phyloP scores from a whole-genome alignment of 2,113 vertebrate species.

The Xenopus borealis region DNA sequence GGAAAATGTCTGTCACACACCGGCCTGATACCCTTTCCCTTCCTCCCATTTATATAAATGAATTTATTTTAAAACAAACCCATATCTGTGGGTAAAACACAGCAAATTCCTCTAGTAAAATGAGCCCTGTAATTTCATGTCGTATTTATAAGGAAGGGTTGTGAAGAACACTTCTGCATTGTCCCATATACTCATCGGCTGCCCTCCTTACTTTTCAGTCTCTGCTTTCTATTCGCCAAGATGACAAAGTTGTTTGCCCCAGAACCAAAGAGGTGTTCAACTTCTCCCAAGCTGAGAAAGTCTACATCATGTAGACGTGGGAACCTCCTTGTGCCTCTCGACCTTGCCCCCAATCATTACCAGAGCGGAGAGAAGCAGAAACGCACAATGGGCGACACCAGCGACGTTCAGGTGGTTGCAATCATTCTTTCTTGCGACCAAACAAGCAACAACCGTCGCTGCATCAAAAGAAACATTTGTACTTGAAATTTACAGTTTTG shows the following conservation, averaged over 20 bases:
- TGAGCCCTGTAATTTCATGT: too few relatives aligned
- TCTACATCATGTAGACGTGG: constrained; percentile 94
- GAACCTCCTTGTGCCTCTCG: constrained; percentile 51
- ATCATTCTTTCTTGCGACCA: constrained; percentile 72
- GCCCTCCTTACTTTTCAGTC: constrained; percentile 69
- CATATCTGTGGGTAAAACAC: too few relatives aligned
- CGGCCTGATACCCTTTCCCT: too few relatives aligned
- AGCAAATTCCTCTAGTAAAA: too few relatives aligned
- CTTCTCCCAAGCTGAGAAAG: constrained; percentile 99
- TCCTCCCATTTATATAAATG: too few relatives aligned
- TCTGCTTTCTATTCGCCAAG: constrained; percentile 97
- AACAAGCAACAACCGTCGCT: constrained; percentile 62
- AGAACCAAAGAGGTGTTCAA: constrained; percentile 99
- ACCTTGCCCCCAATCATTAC: constrained; percentile 15
- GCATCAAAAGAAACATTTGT: constrained; percentile 56
- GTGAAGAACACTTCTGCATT: too few relatives aligned
- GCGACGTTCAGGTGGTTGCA: constrained; percentile 56
- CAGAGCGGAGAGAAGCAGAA: constrained; percentile 53
- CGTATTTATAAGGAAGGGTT: too few relatives aligned
- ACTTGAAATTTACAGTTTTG: constrained; percentile 58
- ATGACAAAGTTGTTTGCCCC: constrained; percentile 96
- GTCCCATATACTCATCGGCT: too few relatives aligned
- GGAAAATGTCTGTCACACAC: too few relatives aligned
- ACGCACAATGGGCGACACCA: constrained; percentile 58
- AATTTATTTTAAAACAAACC: too few relatives aligned